These are phyloP conservation scores for Scaptomyza graminum DNA, from an alignment of 1,140 invertebrate species.

Conservation along the genomic window DNA sequence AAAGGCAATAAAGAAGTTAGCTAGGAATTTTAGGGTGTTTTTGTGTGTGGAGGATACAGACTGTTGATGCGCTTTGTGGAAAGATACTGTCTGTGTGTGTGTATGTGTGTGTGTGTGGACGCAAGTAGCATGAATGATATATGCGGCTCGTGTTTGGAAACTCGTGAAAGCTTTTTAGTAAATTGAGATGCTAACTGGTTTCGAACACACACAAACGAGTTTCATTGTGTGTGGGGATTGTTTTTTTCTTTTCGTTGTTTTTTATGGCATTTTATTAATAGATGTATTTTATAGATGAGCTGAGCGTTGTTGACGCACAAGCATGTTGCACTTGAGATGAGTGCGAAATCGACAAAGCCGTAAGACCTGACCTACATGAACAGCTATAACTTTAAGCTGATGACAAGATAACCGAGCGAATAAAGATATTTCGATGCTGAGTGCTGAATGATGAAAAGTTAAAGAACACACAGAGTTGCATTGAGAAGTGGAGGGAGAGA, in stretches of 20 bases:
- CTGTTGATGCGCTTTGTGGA: slow-evolving; percentile 45
- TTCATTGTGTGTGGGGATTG: slow-evolving; percentile 28
- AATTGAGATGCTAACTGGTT: slow-evolving; percentile 50
- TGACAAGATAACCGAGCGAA: too few relatives aligned
- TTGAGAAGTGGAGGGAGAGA: too few relatives aligned
- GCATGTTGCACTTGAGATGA: background rate
- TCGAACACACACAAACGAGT: slow-evolving; percentile 31
- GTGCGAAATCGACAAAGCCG: background rate
- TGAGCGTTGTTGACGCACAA: slow-evolving; percentile 1
- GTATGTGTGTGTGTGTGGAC: slow-evolving; percentile 11
- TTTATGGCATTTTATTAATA: slow-evolving; percentile 42
- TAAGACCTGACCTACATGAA: slow-evolving; percentile 1
- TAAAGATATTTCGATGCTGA: too few relatives aligned
- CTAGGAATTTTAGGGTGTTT: slow-evolving; percentile 51
- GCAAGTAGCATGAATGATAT: slow-evolving; percentile 52
- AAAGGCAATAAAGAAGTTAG: slow-evolving; percentile 31
- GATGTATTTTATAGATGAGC: slow-evolving; percentile 21
- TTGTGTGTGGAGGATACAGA: slow-evolving; percentile 12
- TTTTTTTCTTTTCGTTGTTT: too few relatives aligned
- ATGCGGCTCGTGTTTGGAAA: slow-evolving; percentile 37
- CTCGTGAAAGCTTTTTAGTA: slow-evolving; percentile 45
- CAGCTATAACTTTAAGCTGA: background rate
- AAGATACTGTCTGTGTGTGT: slow-evolving; percentile 14
- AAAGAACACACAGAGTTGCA: too few relatives aligned
- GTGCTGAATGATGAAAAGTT: too few relatives aligned